Evolutionary conservation across 1,140 invertebrate genomes (phyloP).

Genomic region (Oedothorax gibbosus): DNA sequence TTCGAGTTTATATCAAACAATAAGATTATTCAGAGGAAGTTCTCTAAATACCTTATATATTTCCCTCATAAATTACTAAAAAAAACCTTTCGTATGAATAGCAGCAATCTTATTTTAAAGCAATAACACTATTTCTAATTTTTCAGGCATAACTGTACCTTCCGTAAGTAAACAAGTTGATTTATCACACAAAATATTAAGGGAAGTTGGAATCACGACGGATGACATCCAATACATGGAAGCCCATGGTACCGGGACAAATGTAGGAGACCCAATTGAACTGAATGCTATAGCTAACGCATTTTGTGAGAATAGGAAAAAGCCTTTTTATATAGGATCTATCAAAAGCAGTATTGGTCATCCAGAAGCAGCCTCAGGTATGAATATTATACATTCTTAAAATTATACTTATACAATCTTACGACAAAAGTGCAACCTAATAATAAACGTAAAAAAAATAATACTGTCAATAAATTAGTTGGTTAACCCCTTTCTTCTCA

Average conservation of each 20-base stretch:
- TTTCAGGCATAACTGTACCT: slow-evolving; percentile 28
- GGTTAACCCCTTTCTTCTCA: no score
- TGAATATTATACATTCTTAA: neutral
- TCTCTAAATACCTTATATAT: no score
- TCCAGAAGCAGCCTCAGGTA: slow-evolving; percentile 75
- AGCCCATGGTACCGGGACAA: slow-evolving; percentile 96
- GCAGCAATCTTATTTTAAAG: no score
- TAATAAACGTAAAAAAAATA: no score
- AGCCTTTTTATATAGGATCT: slow-evolving; percentile 85
- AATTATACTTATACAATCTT: neutral
- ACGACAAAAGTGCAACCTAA: no score
- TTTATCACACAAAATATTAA: slow-evolving; percentile 4
- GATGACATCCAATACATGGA: slow-evolving; percentile 80
- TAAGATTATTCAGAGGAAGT: no score
- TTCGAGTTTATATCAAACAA: no score
- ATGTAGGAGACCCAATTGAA: slow-evolving; percentile 80
- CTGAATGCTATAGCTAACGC: slow-evolving; percentile 69
- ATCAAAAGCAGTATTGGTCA: slow-evolving; percentile 96
- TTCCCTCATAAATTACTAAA: no score
- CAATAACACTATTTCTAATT: no score
- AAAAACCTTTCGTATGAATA: no score
- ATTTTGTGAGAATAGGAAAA: slow-evolving; percentile 59
- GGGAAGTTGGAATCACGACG: neutral
- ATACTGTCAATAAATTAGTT: no score
- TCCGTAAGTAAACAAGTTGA: slow-evolving; percentile 3